A percentile compares a stretch with the other conserved stretches of the same genome.
Evolutionary conservation across 2,888 invertebrate species (phyloP).

Genomic region (Disparrhopalites patrizii): DNA sequence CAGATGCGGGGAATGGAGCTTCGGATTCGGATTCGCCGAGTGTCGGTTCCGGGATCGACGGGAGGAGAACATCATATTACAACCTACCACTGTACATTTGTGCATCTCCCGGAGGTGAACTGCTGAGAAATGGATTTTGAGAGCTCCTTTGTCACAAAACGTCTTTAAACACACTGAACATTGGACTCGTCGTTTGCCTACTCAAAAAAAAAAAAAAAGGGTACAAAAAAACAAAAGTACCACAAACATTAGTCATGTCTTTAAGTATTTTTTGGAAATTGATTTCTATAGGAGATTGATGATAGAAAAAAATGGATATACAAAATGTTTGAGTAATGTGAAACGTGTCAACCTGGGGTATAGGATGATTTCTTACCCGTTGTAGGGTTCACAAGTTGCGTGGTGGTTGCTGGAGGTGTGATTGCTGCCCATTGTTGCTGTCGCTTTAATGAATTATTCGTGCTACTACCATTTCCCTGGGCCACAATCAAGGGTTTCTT

Average conservation of each 20-base stretch:
- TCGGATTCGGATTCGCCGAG: slow-evolving; percentile 97
- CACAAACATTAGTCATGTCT: too few species aligned
- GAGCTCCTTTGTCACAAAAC: slow-evolving; percentile 98
- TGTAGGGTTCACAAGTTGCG: slow-evolving; percentile 85
- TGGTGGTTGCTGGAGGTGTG: slow-evolving; percentile 56
- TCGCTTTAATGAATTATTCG: slow-evolving; percentile 5
- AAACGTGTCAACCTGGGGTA: not conserved
- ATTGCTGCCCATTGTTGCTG: slow-evolving; percentile 25
- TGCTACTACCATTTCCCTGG: slow-evolving; percentile 29
- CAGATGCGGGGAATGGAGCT: slow-evolving; percentile 91
- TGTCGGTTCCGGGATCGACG: slow-evolving; percentile 91
- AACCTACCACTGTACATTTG: slow-evolving; percentile 96
- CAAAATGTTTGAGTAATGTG: too few species aligned
- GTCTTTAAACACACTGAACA: slow-evolving; percentile 98
- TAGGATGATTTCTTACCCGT: slow-evolving; percentile 54
- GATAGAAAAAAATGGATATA: too few species aligned
- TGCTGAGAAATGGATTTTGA: slow-evolving; percentile 98
- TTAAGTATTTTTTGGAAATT: not conserved
- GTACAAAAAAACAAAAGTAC: not conserved
- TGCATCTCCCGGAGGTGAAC: slow-evolving; percentile 99
- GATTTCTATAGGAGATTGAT: not conserved
- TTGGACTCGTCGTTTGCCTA: slow-evolving; percentile 91
- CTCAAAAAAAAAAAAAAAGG: not conserved
- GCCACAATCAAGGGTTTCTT: slow-evolving; percentile 16
- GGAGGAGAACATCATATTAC: slow-evolving; percentile 99